These are phyloP conservation scores for Zonotrichia albicollis DNA, from an alignment of 2,797 vertebrate species.

Conservation along the genomic window DNA sequence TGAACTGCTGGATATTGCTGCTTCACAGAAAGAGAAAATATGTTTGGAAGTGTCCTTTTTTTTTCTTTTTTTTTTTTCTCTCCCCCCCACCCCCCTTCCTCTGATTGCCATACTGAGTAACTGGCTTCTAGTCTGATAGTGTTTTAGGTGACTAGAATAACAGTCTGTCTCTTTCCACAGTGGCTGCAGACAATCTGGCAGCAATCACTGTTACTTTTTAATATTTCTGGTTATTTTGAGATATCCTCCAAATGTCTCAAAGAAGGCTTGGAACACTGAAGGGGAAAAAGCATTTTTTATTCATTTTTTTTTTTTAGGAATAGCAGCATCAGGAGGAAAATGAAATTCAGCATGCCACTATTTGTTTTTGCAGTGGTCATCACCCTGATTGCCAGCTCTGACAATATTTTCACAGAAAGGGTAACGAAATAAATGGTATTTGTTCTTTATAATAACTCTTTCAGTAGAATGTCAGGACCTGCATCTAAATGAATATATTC, in stretches of 20 bases:
- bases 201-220: slow-evolving; percentile 71
- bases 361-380: slow-evolving; percentile 68
- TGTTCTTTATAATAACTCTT: slow-evolving; percentile 64
- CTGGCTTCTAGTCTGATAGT: slow-evolving; percentile 64
- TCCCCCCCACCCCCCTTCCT: rapidly evolving
- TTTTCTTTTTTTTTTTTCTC: too few species aligned
- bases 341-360: slow-evolving; percentile 54
- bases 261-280: slow-evolving; percentile 61
- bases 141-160: slow-evolving; percentile 65
- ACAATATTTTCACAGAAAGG: slow-evolving; percentile 68
- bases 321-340: slow-evolving; percentile 51
- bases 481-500: slow-evolving; percentile 60
- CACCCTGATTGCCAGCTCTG: slow-evolving; percentile 67
- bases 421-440: slow-evolving; percentile 67
- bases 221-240: slow-evolving; percentile 72
- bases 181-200: slow-evolving; percentile 71
- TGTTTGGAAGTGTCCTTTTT: background rate
- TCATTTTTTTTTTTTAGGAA: background rate
- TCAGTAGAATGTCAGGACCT: slow-evolving; percentile 46
- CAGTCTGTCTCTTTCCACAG: slow-evolving; percentile 64
- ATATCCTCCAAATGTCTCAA: slow-evolving; percentile 68
- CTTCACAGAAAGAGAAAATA: background rate
- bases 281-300: background rate
- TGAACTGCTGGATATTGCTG: background rate
- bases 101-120: slow-evolving; percentile 58